A percentile compares a stretch with the other conserved stretches of the same genome.
These are phyloP conservation scores for Coccyzus lansbergi DNA, from an alignment of 2,797 vertebrate species.

Conservation along the genomic window DNA sequence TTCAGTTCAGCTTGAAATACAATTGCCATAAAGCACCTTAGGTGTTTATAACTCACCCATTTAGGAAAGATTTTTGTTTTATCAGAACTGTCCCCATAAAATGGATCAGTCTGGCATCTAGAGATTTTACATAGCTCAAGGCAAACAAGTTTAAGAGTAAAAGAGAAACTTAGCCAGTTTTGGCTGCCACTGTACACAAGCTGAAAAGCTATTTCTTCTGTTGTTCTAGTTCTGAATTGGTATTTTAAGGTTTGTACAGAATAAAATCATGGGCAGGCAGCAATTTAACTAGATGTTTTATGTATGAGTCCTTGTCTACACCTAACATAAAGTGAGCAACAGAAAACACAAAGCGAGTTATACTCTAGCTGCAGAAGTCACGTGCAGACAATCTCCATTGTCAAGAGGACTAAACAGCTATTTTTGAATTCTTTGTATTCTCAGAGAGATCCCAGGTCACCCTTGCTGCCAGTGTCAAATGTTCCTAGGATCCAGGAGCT, in stretches of 20 bases:
- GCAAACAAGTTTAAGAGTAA: background rate
- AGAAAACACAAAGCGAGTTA: background rate
- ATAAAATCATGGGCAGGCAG: slow-evolving; percentile 37
- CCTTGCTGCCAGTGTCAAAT: background rate
- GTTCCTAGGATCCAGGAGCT: background rate
- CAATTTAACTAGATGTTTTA: slow-evolving; percentile 39
- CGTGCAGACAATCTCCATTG: background rate
- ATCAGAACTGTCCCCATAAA: slow-evolving; percentile 4
- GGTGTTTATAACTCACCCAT: slow-evolving; percentile 4
- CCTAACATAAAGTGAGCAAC: background rate
- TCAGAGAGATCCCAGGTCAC: background rate
- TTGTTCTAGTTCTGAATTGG: slow-evolving; percentile 3
- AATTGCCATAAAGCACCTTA: slow-evolving; percentile 19
- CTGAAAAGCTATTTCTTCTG: slow-evolving; percentile 19
- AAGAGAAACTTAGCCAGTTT: slow-evolving; percentile 28
- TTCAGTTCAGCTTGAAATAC: slow-evolving; percentile 56
- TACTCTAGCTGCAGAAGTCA: background rate
- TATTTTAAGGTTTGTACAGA: slow-evolving; percentile 28
- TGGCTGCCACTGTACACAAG: background rate
- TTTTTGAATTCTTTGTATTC: background rate
- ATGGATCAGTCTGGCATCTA: slow-evolving; percentile 6
- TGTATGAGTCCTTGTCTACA: background rate
- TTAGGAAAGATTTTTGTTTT: background rate
- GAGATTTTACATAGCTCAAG: slow-evolving; percentile 9
- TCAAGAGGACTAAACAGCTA: background rate